A percentile compares a stretch with the other conserved stretches of the same genome.
These are phyloP conservation scores for Larimichthys polyactis DNA, from an alignment of 2,113 vertebrate genomes.

Conservation along the genomic window DNA sequence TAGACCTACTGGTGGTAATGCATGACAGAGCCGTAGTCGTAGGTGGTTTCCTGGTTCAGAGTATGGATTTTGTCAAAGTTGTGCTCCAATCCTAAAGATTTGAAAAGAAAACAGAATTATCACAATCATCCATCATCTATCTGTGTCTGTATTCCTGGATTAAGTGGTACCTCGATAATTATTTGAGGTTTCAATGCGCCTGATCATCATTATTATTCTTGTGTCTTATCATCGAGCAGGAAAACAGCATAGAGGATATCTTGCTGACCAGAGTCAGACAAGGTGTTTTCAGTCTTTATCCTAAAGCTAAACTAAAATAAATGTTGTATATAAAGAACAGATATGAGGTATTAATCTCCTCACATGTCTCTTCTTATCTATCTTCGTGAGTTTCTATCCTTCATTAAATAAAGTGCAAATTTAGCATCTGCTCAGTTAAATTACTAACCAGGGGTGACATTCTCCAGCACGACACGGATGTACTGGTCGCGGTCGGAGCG, in stretches of 20 bases:
- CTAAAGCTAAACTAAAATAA: no score
- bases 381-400: no score
- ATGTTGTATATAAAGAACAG: no score
- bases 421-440: background rate
- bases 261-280: no score
- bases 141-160: no score
- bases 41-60: slow-evolving; percentile 64
- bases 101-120: slow-evolving; percentile 1
- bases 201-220: no score
- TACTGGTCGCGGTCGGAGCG: slow-evolving; percentile 82
- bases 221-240: no score
- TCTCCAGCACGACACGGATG: slow-evolving; percentile 78
- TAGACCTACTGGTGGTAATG: slow-evolving; percentile 65
- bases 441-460: slow-evolving; percentile 73
- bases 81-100: slow-evolving; percentile 43
- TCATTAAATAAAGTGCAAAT: no score
- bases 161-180: no score
- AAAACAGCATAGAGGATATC: no score
- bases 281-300: no score
- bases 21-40: slow-evolving; percentile 76
- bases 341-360: background rate
- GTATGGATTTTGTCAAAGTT: slow-evolving; percentile 64
- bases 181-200: no score
- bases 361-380: background rate
- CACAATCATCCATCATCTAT: background rate